phyloP scores from a whole-genome alignment of 30 jellyfish, hydroid and myxozoan species.

The Rhopilema esculentum region DNA sequence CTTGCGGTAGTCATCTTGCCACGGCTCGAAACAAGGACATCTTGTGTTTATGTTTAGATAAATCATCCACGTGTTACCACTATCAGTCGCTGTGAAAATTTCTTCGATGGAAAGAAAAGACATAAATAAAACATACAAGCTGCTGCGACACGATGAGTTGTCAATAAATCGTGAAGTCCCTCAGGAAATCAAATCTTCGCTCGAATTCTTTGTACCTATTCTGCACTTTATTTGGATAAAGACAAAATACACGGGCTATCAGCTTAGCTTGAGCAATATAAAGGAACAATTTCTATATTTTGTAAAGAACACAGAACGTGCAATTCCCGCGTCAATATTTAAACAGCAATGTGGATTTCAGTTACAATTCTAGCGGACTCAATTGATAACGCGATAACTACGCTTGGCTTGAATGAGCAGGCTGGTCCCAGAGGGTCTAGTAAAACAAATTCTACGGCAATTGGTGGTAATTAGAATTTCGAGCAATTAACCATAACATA shows the following conservation, averaged over 20 bases:
- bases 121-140: not conserved
- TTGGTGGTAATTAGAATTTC: not conserved
- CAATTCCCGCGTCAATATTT: slow-evolving; percentile 63
- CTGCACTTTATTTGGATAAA: slow-evolving; percentile 28
- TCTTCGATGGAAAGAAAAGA: not conserved
- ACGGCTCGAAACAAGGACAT: not conserved
- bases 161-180: not conserved
- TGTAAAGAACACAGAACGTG: slow-evolving; percentile 15
- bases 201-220: not conserved
- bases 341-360: slow-evolving; percentile 11
- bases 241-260: slow-evolving; percentile 35
- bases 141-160: not conserved
- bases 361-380: slow-evolving; percentile 1
- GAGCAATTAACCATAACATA: not conserved
- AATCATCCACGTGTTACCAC: not conserved
- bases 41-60: not conserved
- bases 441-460: not conserved
- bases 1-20: slow-evolving; percentile 36
- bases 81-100: not conserved
- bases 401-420: not conserved
- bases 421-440: not conserved
- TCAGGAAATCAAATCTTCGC: not conserved
- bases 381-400: not conserved
- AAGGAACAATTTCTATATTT: slow-evolving; percentile 33
- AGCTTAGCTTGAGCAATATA: slow-evolving; percentile 16